Percentiles rank a stretch among this genome's conserved stretches.
Evolutionary conservation across 2,113 vertebrate species (phyloP).

Genomic region (Nibea albiflora): DNA sequence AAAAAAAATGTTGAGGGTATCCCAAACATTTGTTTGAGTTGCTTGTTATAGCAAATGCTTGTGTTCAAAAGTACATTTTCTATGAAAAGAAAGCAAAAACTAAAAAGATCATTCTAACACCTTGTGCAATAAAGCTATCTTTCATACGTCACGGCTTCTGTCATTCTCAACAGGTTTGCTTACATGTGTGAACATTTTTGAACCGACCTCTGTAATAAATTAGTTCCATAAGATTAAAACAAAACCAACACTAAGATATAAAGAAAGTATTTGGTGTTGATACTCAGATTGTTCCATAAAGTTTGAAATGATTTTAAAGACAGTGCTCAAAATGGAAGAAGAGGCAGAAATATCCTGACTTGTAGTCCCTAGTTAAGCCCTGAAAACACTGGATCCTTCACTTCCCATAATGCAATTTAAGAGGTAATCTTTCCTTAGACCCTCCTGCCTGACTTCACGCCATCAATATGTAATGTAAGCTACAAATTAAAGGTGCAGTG

Average conservation of each 20-base stretch:
- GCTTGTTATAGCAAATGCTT: constrained; percentile 98
- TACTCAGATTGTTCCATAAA: too few species aligned
- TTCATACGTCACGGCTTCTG: constrained; percentile 85
- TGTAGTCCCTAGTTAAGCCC: not conserved
- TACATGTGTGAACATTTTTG: constrained; percentile 2
- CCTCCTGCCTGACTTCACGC: too few species aligned
- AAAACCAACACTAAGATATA: not conserved
- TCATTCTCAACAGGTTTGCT: constrained; percentile 67
- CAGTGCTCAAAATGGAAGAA: not conserved
- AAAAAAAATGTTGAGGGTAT: constrained; percentile 83
- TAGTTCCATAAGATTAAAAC: not conserved
- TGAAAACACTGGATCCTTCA: not conserved
- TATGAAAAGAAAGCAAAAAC: constrained; percentile 94
- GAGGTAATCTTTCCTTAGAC: too few species aligned
- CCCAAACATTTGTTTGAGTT: constrained; percentile 89
- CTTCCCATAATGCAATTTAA: not conserved
- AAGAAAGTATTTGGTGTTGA: not conserved
- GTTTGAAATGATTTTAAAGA: not conserved
- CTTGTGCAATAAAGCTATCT: constrained; percentile 99
- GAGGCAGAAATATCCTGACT: not conserved
- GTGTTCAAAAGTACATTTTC: constrained; percentile 99
- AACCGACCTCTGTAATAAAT: not conserved
- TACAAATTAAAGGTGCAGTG: too few species aligned
- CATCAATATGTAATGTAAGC: too few species aligned
- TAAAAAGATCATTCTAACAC: constrained; percentile 94